Percentiles rank a stretch among this genome's conserved stretches.
These are phyloP conservation scores for Erpobdella octoculata DNA, from an alignment of 2,888 invertebrate genomes.

Conservation along the genomic window DNA sequence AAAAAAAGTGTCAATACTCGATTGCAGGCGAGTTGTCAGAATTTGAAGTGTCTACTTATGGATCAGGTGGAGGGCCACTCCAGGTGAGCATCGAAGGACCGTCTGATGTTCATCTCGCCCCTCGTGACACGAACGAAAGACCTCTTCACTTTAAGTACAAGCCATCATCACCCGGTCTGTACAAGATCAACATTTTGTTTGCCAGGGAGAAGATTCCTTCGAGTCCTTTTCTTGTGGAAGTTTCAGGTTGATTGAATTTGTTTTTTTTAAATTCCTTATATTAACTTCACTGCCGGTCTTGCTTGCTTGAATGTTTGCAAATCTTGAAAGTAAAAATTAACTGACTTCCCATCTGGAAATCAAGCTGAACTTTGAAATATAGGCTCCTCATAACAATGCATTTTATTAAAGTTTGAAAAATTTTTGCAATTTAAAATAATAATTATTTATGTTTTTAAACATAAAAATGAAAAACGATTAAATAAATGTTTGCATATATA, in stretches of 20 bases:
- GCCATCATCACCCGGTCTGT: conserved; percentile 85
- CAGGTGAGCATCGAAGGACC: conserved; percentile 91
- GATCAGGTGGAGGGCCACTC: conserved; percentile 83
- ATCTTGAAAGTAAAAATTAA: no score
- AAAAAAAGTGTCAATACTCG: neutral
- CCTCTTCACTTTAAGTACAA: conserved; percentile 79
- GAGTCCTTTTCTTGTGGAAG: conserved; percentile 15
- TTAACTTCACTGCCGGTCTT: no score
- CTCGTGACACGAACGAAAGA: conserved; percentile 91
- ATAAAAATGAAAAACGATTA: no score
- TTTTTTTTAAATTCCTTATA: no score
- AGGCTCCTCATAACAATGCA: no score
- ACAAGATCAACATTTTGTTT: conserved; percentile 79
- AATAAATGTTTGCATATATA: no score
- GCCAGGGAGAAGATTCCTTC: conserved; percentile 7
- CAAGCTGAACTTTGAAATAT: no score
- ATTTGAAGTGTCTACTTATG: conserved; percentile 86
- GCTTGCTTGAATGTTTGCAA: no score
- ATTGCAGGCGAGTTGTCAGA: conserved; percentile 72
- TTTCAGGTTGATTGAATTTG: conserved; percentile 18
- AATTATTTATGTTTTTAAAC: no score
- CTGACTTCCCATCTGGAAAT: neutral
- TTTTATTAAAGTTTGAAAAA: no score
- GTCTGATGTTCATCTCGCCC: conserved; percentile 81
- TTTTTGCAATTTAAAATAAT: no score